Conservation (phyloP, 92 coral and sea anemone species). For the Zoanthus sansibaricus region DNA sequence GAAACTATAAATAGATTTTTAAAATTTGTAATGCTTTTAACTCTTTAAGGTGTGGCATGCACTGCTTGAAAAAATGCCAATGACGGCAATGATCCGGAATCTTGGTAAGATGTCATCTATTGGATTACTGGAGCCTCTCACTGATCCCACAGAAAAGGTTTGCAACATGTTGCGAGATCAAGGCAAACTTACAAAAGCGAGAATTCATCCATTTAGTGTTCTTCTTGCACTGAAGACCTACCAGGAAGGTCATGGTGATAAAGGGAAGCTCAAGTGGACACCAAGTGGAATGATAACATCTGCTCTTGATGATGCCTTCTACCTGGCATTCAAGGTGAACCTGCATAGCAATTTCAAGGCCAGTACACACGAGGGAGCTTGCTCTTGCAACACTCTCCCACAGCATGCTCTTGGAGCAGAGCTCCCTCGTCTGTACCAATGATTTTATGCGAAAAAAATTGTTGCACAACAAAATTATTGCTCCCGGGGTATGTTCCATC, state of each 20-base stretch:
- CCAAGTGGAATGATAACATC: conserved; percentile 72
- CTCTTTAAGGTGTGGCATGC: conserved; percentile 88
- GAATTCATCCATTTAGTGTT: conserved; percentile 91
- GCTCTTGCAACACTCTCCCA: no score
- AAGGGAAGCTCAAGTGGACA: conserved; percentile 85
- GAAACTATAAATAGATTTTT: no score
- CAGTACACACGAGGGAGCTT: no score
- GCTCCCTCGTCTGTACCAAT: no score
- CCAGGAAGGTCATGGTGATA: conserved; percentile 88
- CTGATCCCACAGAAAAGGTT: conserved; percentile 74
- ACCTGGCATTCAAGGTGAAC: conserved; percentile 88
- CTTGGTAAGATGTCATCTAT: conserved; percentile 94
- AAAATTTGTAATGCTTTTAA: no score
- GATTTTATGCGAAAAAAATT: no score
- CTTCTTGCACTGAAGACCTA: conserved; percentile 88
- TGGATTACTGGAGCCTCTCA: conserved; percentile 66
- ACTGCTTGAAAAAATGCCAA: conserved; percentile 89
- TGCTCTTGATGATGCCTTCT: conserved; percentile 92
- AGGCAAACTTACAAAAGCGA: conserved; percentile 68
- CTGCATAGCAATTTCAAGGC: no score
- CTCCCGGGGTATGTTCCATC: no score
- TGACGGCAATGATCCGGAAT: conserved; percentile 98
- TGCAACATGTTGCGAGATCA: conserved; percentile 57
- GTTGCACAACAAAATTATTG: no score
- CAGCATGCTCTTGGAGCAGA: no score